Conservation (phyloP, 2,888 invertebrate species). For the Nephrotoma appendiculata region DNA sequence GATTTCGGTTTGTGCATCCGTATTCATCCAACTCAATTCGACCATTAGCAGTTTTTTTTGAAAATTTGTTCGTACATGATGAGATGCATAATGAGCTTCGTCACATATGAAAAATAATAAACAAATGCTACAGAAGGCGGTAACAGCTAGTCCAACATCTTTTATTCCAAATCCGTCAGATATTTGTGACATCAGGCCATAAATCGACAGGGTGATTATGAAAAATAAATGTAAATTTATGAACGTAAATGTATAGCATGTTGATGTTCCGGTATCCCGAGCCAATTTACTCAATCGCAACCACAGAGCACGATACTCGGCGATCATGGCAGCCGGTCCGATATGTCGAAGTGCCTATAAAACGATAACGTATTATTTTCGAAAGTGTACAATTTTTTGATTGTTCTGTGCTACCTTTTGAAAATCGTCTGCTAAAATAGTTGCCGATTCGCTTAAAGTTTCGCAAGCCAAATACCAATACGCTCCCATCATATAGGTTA, state of each 20-base stretch:
- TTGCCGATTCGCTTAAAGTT: constrained; percentile 46
- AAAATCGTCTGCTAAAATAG: constrained; percentile 51
- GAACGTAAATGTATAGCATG: constrained; percentile 53
- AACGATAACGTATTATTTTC: neutral
- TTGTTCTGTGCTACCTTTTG: constrained; percentile 34
- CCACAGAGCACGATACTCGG: constrained; percentile 57
- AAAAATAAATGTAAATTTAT: constrained; percentile 54
- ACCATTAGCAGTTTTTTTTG: constrained; percentile 60
- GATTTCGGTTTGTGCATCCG: constrained; percentile 59
- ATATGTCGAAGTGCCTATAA: constrained; percentile 46
- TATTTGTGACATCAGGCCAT: constrained; percentile 56
- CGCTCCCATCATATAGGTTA: constrained; percentile 53
- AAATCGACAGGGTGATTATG: constrained; percentile 58
- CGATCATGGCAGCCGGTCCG: constrained; percentile 52
- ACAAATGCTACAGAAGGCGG: constrained; percentile 48
- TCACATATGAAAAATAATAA: constrained; percentile 59
- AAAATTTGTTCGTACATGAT: constrained; percentile 55
- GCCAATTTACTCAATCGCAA: constrained; percentile 52
- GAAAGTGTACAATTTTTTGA: neutral
- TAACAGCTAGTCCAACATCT: constrained; percentile 53
- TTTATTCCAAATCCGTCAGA: constrained; percentile 58
- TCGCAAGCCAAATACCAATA: constrained; percentile 58
- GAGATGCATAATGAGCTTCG: constrained; percentile 57
- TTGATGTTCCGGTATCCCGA: constrained; percentile 48
- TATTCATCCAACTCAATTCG: constrained; percentile 61